Base-by-base conservation (phyloP, 2,797 vertebrate genomes). In the Amazonetta brasiliensis region DNA sequence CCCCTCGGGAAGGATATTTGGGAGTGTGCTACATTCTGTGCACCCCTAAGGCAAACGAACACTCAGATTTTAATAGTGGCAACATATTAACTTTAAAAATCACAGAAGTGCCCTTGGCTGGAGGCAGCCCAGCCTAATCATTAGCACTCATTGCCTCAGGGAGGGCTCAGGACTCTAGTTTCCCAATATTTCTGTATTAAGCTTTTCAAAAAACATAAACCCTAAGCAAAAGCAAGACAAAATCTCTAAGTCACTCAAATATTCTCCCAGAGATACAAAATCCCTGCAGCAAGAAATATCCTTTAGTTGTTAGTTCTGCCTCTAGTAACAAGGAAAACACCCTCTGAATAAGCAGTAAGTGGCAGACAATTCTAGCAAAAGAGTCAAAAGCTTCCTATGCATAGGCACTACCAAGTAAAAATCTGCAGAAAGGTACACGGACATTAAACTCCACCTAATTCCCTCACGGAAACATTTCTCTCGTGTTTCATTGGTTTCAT, bases 61-160 rank as follows among this genome's bases (percentile, higher is more conserved):
- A 50, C 50, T 73, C 54, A 28, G 39, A 85, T 92, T 93, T 95
- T 95, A 96, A 77, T 62, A 83, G 60, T 1, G 4, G 79, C 48
- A 91, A 94, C 9, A 2, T 60, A 92, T 69, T 84, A 64, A 95
- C 91, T 89, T 72, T 77, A 85, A 92, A 96, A 97, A 94, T 91
- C 94, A 85, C 67, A 83, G 84, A 91, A 76, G 76, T 91, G 50
- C 89, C 84, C 72, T 28, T 83, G 77, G 63, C 58, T 92, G 91
- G 96, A 90, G 91, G 87, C 37, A 50, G 1, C 59, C 59, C 82
- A 85, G 76, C 68, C 28, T 97, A 94, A 90, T 88, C 74, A 44
- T 95, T 94, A 97, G 95, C 91, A 91, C 85, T 95, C 50, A 90
- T 94, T 94, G 84, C 78, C 80, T 96, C 44, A 81, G 95, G 91